Evolutionary conservation across 1,140 invertebrate genomes (phyloP).

Genomic region (Oryctes rhinoceros): DNA sequence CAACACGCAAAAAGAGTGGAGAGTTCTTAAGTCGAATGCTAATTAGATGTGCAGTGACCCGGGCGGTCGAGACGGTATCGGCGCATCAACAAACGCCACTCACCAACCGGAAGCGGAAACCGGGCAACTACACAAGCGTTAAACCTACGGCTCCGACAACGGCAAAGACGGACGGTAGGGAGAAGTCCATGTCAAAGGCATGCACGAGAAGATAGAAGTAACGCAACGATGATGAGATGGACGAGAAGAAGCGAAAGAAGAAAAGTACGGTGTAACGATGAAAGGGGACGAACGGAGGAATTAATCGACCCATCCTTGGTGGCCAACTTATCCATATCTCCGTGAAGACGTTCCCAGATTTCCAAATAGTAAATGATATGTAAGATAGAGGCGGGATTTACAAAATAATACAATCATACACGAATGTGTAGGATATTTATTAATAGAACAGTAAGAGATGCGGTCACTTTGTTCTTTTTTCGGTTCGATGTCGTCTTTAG

Average conservation of each 20-base stretch:
- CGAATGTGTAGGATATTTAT: not conserved
- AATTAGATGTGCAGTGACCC: constrained; percentile 55
- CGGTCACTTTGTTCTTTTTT: constrained; percentile 14
- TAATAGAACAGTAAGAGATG: not conserved
- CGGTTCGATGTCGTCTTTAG: not conserved
- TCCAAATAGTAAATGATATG: constrained; percentile 13
- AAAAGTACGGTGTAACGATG: not conserved
- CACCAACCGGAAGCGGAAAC: constrained; percentile 59
- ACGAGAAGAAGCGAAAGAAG: constrained; percentile 38
- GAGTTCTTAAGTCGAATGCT: constrained; percentile 47
- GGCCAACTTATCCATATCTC: constrained; percentile 51
- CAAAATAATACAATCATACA: not conserved
- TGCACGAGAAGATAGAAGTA: constrained; percentile 28
- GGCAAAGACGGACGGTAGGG: not conserved
- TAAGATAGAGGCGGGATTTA: not conserved
- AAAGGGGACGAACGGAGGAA: not conserved
- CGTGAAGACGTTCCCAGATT: constrained; percentile 34
- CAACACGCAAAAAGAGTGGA: constrained; percentile 3
- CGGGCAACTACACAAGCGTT: constrained; percentile 56
- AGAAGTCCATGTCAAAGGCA: not conserved
- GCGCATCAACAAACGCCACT: constrained; percentile 55
- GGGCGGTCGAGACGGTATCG: constrained; percentile 50
- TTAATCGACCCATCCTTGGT: constrained; percentile 50
- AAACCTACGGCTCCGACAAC: constrained; percentile 45
- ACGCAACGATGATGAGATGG: constrained; percentile 14